Base-by-base conservation (phyloP, 2,797 vertebrate genomes). In the Pseudochaenichthys georgianus region DNA sequence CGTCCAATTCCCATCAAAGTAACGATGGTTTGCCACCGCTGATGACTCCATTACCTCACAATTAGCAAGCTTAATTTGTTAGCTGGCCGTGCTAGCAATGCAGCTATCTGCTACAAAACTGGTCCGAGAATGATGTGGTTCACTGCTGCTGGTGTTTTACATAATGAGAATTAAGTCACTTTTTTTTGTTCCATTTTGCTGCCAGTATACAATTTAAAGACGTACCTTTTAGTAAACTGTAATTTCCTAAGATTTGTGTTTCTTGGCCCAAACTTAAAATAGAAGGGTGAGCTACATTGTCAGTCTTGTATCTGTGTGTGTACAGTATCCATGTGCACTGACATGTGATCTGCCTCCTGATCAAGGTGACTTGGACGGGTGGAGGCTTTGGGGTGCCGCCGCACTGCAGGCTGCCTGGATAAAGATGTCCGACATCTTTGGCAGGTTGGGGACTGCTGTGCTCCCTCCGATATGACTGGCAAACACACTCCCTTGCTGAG, bases 391-490 rank as follows among this genome's bases (percentile, higher is more conserved):
- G 75, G 77, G 82, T 62, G 66, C 45, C 64, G 71, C 21, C 50
- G 23, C 23, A 28, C 23, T 81, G 70, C 74, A 62, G 42, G 47
- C 71, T 78, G 85, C 78, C 71, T 1, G 28, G 79, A 78, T 82
- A 57, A 82, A 86, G 82, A 83, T 80, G 85, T 91, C 86, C 84
- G 75, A 61, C 65, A 51, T 69, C 31, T 19, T 70, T 79, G 73
- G 86, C 70, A 59, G 86, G 77, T 84, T 74, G 80, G 78, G 70
- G 83, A 82, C 80, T 31, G 17, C 87, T 89, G 80, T 54, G 66
- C 67, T 81, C 80, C 51, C 72, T 75, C 47, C 64, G 82, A 90
- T 82, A 85, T 76, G 52, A 81, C 72, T 76, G 72, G 55, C 70
- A 78, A 77, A 86, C 73, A 73, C 72, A 48, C 60, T 65, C 47